Conservation (phyloP, 2,888 invertebrate genomes). For the Cantharis lateralis region DNA sequence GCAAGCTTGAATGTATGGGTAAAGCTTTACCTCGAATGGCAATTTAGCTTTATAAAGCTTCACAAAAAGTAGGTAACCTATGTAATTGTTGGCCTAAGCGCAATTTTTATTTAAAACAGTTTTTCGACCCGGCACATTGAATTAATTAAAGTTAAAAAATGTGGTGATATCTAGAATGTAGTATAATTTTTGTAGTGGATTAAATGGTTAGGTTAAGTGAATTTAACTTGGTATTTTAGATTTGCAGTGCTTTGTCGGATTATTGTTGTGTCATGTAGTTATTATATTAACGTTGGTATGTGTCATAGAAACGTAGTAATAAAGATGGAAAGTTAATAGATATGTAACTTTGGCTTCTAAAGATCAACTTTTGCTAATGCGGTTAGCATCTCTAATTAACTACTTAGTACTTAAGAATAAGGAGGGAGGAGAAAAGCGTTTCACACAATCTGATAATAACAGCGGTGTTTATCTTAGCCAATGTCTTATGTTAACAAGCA, state of each 20-base stretch:
- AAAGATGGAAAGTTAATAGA: neutral
- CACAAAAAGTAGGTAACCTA: neutral
- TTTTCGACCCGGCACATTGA: neutral
- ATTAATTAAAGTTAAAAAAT: too few species aligned
- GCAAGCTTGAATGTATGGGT: neutral
- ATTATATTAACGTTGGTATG: neutral
- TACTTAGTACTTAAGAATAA: constrained; percentile 25
- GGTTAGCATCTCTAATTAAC: constrained; percentile 27
- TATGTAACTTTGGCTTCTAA: neutral
- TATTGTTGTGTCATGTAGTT: neutral
- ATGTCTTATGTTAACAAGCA: constrained; percentile 35
- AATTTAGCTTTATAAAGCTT: neutral
- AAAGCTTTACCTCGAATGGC: neutral
- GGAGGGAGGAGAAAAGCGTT: constrained; percentile 14
- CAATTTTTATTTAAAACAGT: neutral
- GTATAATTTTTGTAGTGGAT: neutral
- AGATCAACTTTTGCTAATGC: neutral
- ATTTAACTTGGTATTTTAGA: neutral
- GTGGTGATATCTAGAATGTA: neutral
- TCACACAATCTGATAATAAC: constrained; percentile 28
- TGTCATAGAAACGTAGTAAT: neutral
- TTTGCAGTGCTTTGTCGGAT: neutral
- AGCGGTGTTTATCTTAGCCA: constrained; percentile 29
- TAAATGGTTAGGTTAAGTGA: neutral
- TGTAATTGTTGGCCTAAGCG: neutral